Base-by-base conservation (phyloP, 2,888 invertebrate genomes). In the Fissipunctia ypsillon region DNA sequence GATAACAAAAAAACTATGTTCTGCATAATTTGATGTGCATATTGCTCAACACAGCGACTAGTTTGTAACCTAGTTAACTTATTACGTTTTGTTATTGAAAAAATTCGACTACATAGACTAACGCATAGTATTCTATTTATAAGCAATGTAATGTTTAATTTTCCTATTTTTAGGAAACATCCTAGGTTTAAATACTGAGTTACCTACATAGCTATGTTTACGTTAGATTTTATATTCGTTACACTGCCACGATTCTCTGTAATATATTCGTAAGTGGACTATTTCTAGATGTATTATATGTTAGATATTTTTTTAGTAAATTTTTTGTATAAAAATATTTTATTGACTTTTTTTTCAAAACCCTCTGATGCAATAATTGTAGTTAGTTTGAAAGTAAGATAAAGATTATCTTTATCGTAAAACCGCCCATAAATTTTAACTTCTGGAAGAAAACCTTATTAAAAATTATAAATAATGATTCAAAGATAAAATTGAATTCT, bases 191-290 rank as follows among this genome's bases (percentile, higher is more conserved):
- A 87, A 83, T 90, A 87, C 90, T 91, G 91, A 94, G 94, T 94
- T 94, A 94, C 94, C 94, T 94, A 94, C 85, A 89, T 87, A 88
- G 66, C 85, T 87, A 87, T 86, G 83, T 88, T 84, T 84, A 88
- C 76, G 84, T 87, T 85, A 87, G 84, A 86, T 81, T 78, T 73
- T 75, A 88, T 85, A 86, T 64, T 73, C 69, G 91, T 92, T 91
- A 90, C 87, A 91, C 91, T 94, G 94, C 93, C 94, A 94, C 90
- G 78, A 90, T 86, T 89, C 88, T 89, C 84, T 93, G 93, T 94
- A 94, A 92, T 88, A 91, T 93, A 92, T 89, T 89, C 89, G 84
- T 93, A 91, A 92, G 90, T 91, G 89, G 89, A 83, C 73, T 90
- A 89, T 84, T 85, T 86, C 69, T 91, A 93, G 84, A 84, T 90